Conservation (phyloP, 2,113 vertebrate genomes). For the Ursus arctos region DNA sequence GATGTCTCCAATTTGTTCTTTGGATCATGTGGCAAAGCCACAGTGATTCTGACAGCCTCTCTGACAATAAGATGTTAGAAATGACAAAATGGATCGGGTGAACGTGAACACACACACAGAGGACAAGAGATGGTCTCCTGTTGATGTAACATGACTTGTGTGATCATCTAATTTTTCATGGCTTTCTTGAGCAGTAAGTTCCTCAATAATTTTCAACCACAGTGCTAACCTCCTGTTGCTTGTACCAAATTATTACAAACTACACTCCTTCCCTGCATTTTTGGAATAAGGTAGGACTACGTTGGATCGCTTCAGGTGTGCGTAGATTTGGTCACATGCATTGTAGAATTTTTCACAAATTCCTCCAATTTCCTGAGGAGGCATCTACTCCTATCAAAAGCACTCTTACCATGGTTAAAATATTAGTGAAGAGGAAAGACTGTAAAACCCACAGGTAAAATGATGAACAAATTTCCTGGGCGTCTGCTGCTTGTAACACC, state of each 20-base stretch:
- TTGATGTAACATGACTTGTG: background rate
- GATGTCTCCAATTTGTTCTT: background rate
- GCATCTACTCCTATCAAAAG: background rate
- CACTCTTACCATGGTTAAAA: background rate
- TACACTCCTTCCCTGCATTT: background rate
- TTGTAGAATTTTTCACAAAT: background rate
- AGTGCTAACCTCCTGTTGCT: background rate
- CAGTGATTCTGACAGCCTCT: background rate
- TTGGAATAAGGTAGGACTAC: background rate
- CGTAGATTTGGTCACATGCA: background rate
- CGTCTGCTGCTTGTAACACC: background rate
- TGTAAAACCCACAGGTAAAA: background rate
- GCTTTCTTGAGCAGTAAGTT: slow-evolving; percentile 10
- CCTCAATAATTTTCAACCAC: background rate
- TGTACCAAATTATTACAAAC: slow-evolving; percentile 14
- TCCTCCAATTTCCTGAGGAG: background rate
- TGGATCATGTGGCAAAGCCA: background rate
- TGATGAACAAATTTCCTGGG: background rate
- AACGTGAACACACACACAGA: background rate
- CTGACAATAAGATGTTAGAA: slow-evolving; percentile 5
- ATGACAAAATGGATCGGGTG: background rate
- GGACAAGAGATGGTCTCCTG: background rate
- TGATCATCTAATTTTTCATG: slow-evolving; percentile 31
- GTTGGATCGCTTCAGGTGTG: background rate
- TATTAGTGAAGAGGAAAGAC: background rate